Percentiles rank a stretch among this genome's conserved stretches.
These are phyloP conservation scores for Folsomia manolachei DNA, from an alignment of 2,888 invertebrate species.

Conservation along the genomic window DNA sequence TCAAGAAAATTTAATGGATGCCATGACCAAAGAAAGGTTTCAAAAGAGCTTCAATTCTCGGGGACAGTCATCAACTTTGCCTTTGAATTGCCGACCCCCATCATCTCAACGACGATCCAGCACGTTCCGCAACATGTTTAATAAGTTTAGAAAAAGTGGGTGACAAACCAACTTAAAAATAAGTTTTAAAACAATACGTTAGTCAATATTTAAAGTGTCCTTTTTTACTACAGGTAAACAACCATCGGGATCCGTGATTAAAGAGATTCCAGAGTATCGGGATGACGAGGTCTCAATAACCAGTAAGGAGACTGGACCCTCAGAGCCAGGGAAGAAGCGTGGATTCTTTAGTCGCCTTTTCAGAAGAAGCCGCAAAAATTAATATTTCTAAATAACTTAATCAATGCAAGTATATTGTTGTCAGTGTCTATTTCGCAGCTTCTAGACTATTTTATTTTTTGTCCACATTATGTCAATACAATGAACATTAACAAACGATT, in stretches of 20 bases:
- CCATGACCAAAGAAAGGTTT: conserved; percentile 43
- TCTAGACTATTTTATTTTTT: too few species aligned
- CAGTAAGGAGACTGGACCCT: conserved; percentile 42
- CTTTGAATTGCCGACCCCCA: conserved; percentile 46
- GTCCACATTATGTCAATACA: too few species aligned
- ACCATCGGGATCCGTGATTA: conserved; percentile 33
- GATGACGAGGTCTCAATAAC: conserved; percentile 44
- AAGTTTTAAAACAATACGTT: neutral
- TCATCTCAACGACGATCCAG: conserved; percentile 37
- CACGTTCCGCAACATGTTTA: conserved; percentile 49
- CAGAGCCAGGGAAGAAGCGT: conserved; percentile 36
- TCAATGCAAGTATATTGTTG: too few species aligned
- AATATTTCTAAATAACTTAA: neutral
- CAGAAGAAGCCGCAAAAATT: conserved; percentile 40
- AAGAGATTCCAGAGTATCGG: conserved; percentile 36
- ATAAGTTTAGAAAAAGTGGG: conserved; percentile 47
- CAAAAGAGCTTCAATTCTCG: conserved; percentile 40
- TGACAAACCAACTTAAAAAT: neutral
- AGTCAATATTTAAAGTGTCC: neutral
- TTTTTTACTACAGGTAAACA: conserved; percentile 31
- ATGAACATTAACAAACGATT: too few species aligned
- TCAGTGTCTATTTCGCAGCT: too few species aligned
- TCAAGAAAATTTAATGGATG: conserved; percentile 47
- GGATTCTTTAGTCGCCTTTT: conserved; percentile 47
- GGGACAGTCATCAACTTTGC: conserved; percentile 46